Conservation (phyloP, 2,113 vertebrate species). For the Tragelaphus imberbis region DNA sequence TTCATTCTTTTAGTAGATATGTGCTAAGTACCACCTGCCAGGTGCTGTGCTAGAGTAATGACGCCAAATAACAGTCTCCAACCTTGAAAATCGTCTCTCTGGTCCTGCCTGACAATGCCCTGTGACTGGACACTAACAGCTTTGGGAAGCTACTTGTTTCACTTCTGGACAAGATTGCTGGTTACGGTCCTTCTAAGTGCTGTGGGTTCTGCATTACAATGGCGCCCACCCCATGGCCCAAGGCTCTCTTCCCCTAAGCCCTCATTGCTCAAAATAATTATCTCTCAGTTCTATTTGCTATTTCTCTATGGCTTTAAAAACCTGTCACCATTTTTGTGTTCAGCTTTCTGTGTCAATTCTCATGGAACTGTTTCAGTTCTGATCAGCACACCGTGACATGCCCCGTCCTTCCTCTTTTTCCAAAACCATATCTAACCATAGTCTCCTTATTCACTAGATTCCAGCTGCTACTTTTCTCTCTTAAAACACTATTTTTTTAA, state of each 20-base stretch:
- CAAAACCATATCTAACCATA: not conserved
- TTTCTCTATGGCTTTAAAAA: not conserved
- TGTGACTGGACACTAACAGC: not conserved
- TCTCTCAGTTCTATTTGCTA: not conserved
- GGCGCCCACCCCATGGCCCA: not conserved
- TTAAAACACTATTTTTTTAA: not conserved
- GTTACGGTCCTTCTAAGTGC: not conserved
- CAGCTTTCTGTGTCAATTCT: not conserved
- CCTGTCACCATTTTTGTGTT: not conserved
- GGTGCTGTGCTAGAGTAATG: too few species aligned
- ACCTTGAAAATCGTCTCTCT: not conserved
- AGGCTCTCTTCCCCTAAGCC: not conserved
- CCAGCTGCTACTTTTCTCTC: not conserved
- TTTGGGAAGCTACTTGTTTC: not conserved
- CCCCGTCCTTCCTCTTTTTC: fast-evolving
- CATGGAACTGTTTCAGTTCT: not conserved
- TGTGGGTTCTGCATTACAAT: fast-evolving
- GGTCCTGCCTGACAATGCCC: not conserved
- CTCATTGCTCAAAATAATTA: not conserved
- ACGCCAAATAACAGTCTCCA: not conserved
- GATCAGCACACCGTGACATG: not conserved
- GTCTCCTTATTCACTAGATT: not conserved
- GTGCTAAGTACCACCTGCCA: not conserved
- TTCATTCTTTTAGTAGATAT: not conserved
- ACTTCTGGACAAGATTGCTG: not conserved